Percentiles rank a stretch among this genome's conserved stretches.
phyloP scores from a whole-genome alignment of 2,888 invertebrate species.

The Hyposoter dolosus region DNA sequence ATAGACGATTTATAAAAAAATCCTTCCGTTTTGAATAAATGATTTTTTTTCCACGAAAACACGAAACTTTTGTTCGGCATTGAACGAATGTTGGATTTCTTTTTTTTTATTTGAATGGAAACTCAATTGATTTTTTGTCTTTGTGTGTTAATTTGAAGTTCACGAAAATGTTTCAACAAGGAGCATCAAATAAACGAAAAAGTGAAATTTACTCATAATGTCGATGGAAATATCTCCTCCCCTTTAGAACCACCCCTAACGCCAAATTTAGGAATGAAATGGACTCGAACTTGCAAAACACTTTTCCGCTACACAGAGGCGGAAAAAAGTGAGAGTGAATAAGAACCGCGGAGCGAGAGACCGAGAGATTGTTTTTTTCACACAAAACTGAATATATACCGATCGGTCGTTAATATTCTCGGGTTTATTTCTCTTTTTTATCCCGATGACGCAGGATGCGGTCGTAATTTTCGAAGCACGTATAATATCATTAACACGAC shows the following conservation, averaged over 20 bases:
- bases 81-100: background rate
- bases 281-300: background rate
- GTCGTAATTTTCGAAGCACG: conserved; percentile 48
- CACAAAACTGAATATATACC: conserved; percentile 47
- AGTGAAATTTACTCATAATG: background rate
- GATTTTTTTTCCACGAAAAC: background rate
- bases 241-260: background rate
- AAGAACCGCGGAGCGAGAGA: conserved; percentile 2
- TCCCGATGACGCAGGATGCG: conserved; percentile 56
- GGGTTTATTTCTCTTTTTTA: conserved; percentile 55
- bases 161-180: background rate
- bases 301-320: background rate
- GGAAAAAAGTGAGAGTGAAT: background rate
- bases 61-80: background rate
- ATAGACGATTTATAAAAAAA: background rate
- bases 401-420: conserved; percentile 64
- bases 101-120: background rate
- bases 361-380: background rate
- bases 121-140: background rate
- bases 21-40: background rate
- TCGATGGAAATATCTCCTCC: background rate
- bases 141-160: background rate
- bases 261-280: background rate
- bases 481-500: conserved; percentile 49
- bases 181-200: background rate